Conservation (phyloP, 2,888 invertebrate genomes). For the Altica lythri region DNA sequence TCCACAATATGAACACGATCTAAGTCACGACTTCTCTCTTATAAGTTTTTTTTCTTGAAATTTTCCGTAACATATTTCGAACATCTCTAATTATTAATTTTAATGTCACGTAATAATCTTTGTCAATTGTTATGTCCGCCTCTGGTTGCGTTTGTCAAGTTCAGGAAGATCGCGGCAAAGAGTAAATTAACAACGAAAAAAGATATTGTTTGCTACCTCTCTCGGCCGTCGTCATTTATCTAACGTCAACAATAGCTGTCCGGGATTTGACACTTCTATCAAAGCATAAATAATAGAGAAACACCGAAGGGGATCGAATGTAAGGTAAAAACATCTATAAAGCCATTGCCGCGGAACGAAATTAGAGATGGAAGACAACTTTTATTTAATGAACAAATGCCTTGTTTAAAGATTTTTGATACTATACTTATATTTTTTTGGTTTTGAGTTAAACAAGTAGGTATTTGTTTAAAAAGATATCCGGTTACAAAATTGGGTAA, state of each 20-base stretch:
- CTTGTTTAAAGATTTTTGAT: too few relatives aligned
- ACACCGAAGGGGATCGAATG: constrained; percentile 43
- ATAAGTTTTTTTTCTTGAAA: too few relatives aligned
- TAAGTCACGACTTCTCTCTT: too few relatives aligned
- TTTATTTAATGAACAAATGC: too few relatives aligned
- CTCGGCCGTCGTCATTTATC: constrained; percentile 61
- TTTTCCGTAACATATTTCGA: too few relatives aligned
- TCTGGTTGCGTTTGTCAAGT: constrained; percentile 22
- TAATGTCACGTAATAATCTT: too few relatives aligned
- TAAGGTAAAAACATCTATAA: constrained; percentile 39
- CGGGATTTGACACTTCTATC: constrained; percentile 67
- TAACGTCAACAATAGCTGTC: constrained; percentile 63
- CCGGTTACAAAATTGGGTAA: too few relatives aligned
- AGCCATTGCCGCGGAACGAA: constrained; percentile 31
- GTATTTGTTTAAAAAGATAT: too few relatives aligned
- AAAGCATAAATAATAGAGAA: constrained; percentile 60
- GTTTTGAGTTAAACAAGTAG: too few relatives aligned
- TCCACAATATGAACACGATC: too few relatives aligned
- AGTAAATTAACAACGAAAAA: constrained; percentile 59
- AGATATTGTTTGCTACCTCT: constrained; percentile 65
- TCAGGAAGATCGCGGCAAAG: constrained; percentile 42
- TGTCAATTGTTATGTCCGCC: constrained; percentile 17
- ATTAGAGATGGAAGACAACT: constrained; percentile 8
- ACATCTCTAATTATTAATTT: neutral
- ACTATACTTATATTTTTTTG: too few relatives aligned